Conservation (phyloP, 2,113 vertebrate species). For the Naja naja region DNA sequence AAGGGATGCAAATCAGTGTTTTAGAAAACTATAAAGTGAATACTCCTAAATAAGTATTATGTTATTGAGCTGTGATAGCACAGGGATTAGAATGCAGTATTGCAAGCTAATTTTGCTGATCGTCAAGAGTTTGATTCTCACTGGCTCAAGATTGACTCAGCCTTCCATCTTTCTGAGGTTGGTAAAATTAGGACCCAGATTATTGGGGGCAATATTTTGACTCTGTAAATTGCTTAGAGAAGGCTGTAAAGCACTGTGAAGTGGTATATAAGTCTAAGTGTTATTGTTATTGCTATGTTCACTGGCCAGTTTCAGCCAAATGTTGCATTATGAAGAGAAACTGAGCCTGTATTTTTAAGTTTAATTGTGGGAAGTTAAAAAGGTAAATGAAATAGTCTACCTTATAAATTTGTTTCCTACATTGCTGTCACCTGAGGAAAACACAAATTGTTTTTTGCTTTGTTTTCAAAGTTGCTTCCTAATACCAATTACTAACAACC, state of each 20-base stretch:
- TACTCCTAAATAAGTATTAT: background rate
- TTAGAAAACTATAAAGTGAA: background rate
- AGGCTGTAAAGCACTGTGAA: background rate
- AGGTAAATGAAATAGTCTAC: background rate
- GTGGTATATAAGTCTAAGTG: background rate
- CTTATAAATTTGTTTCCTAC: background rate
- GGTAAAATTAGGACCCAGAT: background rate
- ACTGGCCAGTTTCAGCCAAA: background rate
- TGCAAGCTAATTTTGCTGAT: background rate
- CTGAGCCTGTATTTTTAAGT: background rate
- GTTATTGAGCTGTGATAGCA: background rate
- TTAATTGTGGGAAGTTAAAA: background rate
- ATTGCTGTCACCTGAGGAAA: background rate
- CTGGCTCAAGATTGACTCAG: background rate
- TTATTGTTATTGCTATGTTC: background rate
- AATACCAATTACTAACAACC: conserved; percentile 11
- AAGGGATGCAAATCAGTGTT: background rate
- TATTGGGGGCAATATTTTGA: background rate
- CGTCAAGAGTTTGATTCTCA: background rate
- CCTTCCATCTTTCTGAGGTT: background rate
- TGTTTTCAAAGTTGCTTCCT: conserved; percentile 6
- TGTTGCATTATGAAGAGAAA: background rate
- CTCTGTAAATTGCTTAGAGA: background rate
- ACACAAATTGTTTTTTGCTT: background rate
- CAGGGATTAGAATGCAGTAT: background rate